Base-by-base conservation (phyloP, 2,888 invertebrate species). In the Agonopterix arenella region DNA sequence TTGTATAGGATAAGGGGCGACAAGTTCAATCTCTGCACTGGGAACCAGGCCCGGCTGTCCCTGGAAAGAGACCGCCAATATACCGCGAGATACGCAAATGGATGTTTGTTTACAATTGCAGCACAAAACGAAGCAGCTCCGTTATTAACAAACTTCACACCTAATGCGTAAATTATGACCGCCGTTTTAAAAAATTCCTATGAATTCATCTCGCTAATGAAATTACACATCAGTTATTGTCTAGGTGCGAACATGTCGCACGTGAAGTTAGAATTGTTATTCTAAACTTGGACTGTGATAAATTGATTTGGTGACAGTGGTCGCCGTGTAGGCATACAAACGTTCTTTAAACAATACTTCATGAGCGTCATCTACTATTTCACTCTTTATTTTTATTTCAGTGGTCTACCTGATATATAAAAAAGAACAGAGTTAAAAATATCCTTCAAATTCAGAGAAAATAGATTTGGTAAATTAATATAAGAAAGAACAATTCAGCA, bases 271-370 rank as follows among this genome's bases (percentile, higher is more conserved):
- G 53, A 72, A 73, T 81, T 79, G 75, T 73, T 70, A 79, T 83
- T 77, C 82, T 70, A 68, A 68, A 68, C 72, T 73, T 64, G 74
- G 67, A 56, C 66, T 73, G 78, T 76, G 76, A 79, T 80, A 79
- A 80, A 81, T 84, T 76, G 75, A 76, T 79, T 80, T 74, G 76
- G 76, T 80, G 78, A 76, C 81, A 76, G 68, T 65, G 61, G 63
- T 60, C 68, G 55, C 71, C 64, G 65, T 59, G 69, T 68, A 64
- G 61, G 76, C 77, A 81, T 79, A 79, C 80, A 75, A 80, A 82
- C 73, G 68, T 64, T 56, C 67, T 54, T 68, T 76, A 73, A 78
- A 64, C 62, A 68, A 66, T 63, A 58, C 60, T 57, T 59, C 44
- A 40, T 7, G n/a, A 67, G 58, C 57, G 66, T 61, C 53, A 57